Conservation (phyloP, 2,113 vertebrate species). For the Ciconia maguari region DNA sequence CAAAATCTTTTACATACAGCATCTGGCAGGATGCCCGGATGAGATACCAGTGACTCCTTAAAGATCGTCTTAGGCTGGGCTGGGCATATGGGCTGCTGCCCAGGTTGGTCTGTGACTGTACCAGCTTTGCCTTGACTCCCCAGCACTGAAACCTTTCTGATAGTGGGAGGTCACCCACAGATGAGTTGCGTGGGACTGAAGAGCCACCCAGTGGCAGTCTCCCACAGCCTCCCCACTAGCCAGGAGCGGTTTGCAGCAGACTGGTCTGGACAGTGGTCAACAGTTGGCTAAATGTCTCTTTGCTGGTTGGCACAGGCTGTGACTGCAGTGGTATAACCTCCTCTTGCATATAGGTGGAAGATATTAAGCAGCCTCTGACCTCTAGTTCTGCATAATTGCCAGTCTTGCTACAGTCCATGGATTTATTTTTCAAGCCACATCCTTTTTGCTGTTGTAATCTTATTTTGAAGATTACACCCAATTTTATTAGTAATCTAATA, state of each 20-base stretch:
- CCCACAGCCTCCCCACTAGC: not conserved
- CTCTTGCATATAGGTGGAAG: not conserved
- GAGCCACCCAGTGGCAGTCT: slow-evolving; percentile 15
- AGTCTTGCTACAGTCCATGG: not conserved
- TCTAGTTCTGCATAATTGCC: not conserved
- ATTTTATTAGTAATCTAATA: slow-evolving; percentile 5
- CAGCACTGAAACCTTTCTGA: not conserved
- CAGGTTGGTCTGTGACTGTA: not conserved
- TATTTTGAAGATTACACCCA: not conserved
- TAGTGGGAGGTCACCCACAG: not conserved
- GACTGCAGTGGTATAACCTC: not conserved
- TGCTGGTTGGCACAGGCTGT: not conserved
- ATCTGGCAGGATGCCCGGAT: not conserved
- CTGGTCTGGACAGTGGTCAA: not conserved
- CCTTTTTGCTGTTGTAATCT: not conserved
- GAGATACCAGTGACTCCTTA: not conserved
- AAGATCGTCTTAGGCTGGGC: not conserved
- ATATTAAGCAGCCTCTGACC: not conserved
- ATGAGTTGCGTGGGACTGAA: not conserved
- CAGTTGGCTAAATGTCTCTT: not conserved
- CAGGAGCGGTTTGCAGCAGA: not conserved
- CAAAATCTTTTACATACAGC: not conserved
- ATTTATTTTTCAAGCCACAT: not conserved
- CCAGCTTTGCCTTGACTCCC: not conserved
- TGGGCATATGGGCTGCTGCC: not conserved